These are phyloP conservation scores for Monopis laevigella DNA, from an alignment of 2,888 invertebrate species.

Conservation along the genomic window DNA sequence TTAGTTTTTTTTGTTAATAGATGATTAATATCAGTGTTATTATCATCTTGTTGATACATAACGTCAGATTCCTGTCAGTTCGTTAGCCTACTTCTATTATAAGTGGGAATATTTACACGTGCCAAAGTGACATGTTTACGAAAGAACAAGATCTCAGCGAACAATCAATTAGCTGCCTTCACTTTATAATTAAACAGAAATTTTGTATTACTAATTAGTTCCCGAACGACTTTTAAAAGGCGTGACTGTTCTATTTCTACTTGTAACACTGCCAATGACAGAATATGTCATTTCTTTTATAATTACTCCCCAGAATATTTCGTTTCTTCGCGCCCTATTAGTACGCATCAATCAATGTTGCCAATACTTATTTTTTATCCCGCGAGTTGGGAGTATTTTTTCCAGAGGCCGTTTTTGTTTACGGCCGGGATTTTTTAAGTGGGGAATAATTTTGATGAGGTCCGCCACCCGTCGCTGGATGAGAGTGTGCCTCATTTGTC, in stretches of 20 bases:
- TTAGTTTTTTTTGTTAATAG: too few relatives aligned
- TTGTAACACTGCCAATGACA: conserved; percentile 53
- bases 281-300: conserved; percentile 64
- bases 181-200: conserved; percentile 49
- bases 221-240: conserved; percentile 42
- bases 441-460: conserved; percentile 67
- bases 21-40: too few relatives aligned
- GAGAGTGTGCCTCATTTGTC: conserved; percentile 62
- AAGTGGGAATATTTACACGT: conserved; percentile 10
- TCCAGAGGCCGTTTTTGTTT: conserved; percentile 59
- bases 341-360: conserved; percentile 68
- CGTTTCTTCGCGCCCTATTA: conserved; percentile 67
- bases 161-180: conserved; percentile 59
- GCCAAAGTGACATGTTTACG: conserved; percentile 19
- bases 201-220: conserved; percentile 61
- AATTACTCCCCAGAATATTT: conserved; percentile 51
- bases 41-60: too few relatives aligned
- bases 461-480: conserved; percentile 64
- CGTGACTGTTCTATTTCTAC: conserved; percentile 62
- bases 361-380: conserved; percentile 66
- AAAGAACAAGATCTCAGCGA: conserved; percentile 32
- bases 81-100: conserved; percentile 7
- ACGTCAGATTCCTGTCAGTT: neutral
- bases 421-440: conserved; percentile 60
- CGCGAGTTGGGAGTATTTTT: conserved; percentile 47